These are phyloP conservation scores for Notocelia uddmanniana DNA, from an alignment of 2,888 invertebrate genomes.

Conservation along the genomic window DNA sequence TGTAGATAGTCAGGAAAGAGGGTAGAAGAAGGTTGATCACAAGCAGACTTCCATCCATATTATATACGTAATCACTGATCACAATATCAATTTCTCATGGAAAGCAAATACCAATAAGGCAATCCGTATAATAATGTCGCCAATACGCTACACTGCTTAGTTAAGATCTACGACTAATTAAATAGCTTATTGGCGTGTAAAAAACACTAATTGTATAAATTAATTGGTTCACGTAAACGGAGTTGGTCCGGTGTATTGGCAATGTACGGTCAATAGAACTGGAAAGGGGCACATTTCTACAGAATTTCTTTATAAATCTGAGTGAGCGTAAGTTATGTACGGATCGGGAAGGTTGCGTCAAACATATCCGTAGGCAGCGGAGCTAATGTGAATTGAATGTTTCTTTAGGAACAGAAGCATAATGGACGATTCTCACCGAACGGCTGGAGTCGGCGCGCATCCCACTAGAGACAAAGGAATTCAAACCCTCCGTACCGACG, in stretches of 20 bases:
- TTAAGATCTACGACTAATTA: slow-evolving; percentile 24
- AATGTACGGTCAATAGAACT: neutral
- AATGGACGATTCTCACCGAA: too few relatives aligned
- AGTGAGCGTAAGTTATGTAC: too few relatives aligned
- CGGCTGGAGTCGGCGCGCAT: too few relatives aligned
- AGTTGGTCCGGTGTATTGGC: slow-evolving; percentile 5
- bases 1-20: neutral
- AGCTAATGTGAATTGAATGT: too few relatives aligned
- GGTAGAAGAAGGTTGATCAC: neutral
- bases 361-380: too few relatives aligned
- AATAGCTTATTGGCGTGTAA: slow-evolving; percentile 47
- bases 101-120: neutral
- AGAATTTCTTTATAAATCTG: too few relatives aligned
- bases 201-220: slow-evolving; percentile 55
- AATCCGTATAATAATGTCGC: slow-evolving; percentile 1
- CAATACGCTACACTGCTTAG: slow-evolving; percentile 3
- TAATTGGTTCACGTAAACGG: slow-evolving; percentile 52
- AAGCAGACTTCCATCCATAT: too few relatives aligned
- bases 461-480: too few relatives aligned
- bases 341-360: too few relatives aligned
- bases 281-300: too few relatives aligned
- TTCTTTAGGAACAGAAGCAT: too few relatives aligned
- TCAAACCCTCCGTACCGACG: too few relatives aligned
- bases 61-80: neutral
- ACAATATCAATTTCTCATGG: neutral